Evolutionary conservation across 2,888 invertebrate species (phyloP).

Genomic region (Mongoloraphidia duomilia): DNA sequence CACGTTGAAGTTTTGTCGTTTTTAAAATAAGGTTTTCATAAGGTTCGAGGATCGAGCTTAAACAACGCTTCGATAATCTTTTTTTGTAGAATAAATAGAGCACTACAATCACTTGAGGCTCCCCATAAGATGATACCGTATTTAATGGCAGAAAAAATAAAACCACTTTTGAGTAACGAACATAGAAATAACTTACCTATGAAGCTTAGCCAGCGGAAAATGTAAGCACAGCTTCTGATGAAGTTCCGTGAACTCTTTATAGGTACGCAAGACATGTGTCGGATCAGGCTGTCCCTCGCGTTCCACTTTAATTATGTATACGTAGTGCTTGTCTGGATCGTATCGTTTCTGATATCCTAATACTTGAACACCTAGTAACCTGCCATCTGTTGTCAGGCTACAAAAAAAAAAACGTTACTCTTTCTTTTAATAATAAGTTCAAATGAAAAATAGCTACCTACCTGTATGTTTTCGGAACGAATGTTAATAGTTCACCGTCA

Average conservation of each 20-base stretch:
- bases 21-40: too few species aligned
- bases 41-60: too few species aligned
- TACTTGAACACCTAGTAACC: conserved; percentile 70
- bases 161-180: conserved; percentile 6
- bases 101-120: too few species aligned
- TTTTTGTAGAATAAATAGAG: too few species aligned
- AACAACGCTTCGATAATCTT: too few species aligned
- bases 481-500: conserved; percentile 70
- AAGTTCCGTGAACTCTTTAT: conserved; percentile 93
- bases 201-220: conserved; percentile 81
- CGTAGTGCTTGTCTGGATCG: conserved; percentile 95
- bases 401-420: conserved; percentile 8
- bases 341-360: conserved; percentile 88
- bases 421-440: neutral
- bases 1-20: too few species aligned
- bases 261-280: conserved; percentile 81
- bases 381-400: conserved; percentile 81
- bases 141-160: neutral
- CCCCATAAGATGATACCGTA: too few species aligned
- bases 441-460: conserved; percentile 32
- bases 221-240: conserved; percentile 85
- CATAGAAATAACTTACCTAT: conserved; percentile 48
- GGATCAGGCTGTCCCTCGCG: conserved; percentile 77
- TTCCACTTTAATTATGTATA: conserved; percentile 73
- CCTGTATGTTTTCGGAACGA: conserved; percentile 90